phyloP scores from a whole-genome alignment of 2,113 vertebrate genomes.

The Chrysemys picta region DNA sequence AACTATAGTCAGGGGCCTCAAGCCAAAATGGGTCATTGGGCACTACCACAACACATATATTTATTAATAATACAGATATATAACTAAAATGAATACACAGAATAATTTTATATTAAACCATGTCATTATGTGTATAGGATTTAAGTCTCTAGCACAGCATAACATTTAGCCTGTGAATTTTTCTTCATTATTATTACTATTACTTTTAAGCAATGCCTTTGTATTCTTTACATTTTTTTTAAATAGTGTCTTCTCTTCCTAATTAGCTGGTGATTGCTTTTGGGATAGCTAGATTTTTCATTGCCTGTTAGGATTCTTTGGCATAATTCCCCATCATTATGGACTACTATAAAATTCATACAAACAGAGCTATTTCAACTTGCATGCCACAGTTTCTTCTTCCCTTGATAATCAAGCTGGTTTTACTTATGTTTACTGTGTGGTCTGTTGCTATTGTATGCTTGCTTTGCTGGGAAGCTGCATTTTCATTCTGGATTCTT shows the following conservation, averaged over 20 bases:
- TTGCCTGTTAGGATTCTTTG: conserved; percentile 24
- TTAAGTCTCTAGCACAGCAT: background rate
- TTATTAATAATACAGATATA: background rate
- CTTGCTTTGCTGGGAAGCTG: conserved; percentile 60
- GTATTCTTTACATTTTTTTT: background rate
- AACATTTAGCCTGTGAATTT: background rate
- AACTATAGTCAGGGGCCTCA: background rate
- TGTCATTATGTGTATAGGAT: background rate
- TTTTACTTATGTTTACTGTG: conserved; percentile 74
- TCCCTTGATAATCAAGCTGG: conserved; percentile 66
- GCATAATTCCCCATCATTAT: conserved; percentile 21
- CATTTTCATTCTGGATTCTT: conserved; percentile 71
- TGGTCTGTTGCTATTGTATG: conserved; percentile 65
- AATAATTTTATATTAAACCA: background rate
- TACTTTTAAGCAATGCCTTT: conserved; percentile 11
- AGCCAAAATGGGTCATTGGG: background rate
- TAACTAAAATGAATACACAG: background rate
- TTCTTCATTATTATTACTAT: background rate
- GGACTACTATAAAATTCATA: conserved; percentile 19
- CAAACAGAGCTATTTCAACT: conserved; percentile 43
- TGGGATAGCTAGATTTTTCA: conserved; percentile 28
- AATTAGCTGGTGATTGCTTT: conserved; percentile 4
- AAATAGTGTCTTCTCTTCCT: background rate
- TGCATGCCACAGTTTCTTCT: background rate
- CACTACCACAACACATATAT: background rate